Evolutionary conservation across 1,140 invertebrate species (phyloP).

Genomic region (Conus ventricosus): DNA sequence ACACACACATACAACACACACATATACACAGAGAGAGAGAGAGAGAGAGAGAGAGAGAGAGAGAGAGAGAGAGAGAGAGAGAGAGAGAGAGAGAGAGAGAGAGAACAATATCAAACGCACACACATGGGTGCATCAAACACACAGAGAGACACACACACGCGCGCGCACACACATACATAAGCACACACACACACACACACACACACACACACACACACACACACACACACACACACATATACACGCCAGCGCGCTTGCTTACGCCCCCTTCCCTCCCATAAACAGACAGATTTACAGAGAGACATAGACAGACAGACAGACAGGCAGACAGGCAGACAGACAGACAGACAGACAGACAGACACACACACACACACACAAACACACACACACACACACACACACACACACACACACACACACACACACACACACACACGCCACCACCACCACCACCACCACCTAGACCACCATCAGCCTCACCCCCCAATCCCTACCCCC

Average conservation of each 20-base stretch:
- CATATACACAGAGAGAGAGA: too few species aligned
- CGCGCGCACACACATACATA: not conserved
- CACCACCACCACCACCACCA: not conserved
- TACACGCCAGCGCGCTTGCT: too few species aligned
- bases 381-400: not conserved
- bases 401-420: not conserved
- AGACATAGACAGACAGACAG: not conserved
- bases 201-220: not conserved
- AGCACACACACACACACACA: not conserved
- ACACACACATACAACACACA: too few species aligned
- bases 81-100: not conserved
- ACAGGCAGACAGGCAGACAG: not conserved
- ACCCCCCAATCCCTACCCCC: too few species aligned
- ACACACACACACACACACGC: not conserved
- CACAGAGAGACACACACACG: too few species aligned
- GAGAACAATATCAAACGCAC: not conserved
- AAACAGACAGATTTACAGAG: too few species aligned
- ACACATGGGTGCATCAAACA: too few species aligned
- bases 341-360: too few species aligned
- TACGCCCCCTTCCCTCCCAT: too few species aligned
- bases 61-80: not conserved
- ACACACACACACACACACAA: not conserved
- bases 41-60: too few species aligned
- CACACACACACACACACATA: too few species aligned
- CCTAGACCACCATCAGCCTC: too few species aligned